Base-by-base conservation (phyloP, 2,888 invertebrate species). In the Drosophila eohydei region DNA sequence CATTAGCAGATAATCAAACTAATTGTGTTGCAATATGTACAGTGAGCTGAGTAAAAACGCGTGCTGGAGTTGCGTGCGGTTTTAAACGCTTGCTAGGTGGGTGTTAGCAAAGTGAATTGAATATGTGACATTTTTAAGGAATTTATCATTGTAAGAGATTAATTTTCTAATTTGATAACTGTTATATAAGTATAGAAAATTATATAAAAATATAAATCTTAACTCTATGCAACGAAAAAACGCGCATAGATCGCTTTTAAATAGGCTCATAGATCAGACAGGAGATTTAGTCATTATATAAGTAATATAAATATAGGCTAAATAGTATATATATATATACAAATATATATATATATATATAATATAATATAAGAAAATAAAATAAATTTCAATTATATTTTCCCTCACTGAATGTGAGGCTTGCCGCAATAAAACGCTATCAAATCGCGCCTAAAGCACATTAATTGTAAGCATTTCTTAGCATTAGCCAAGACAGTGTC, bases 1-100 rank as follows among this genome's bases (percentile, higher is more conserved):
- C 34, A 46, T 70, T 40, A 70, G 28, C 59, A 59, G 51, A 3
- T 32, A 11, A 57, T 57, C 32, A 56, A 67, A 14, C 1, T 44
- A 34, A 70, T 52, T 30, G 30, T 34, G 16, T n/a, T 30, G 21
- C 41, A 43, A 56, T 56, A 26, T 32, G 12, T 28, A n/a, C 2
- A 30, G 4, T n/a, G n/a, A 26, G 34, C 44, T 14, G 38, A 11
- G 2, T 44, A 36, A 30, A 58, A 36, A 28, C 57, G 58, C 46
- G 26, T 14, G 2, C 9, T 16, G 7, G 4, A 11, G 3, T 0
- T 11, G 28, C 11, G 4, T 8, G 36, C n/a, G 36, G 3, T 16
- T 38, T 54, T n/a, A 38, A 28, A n/a, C 6, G 14, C 36, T 8
- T 3, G 21, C 2, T 21, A 1, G 8, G 7, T 14, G 21, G 7